phyloP scores from a whole-genome alignment of 1,140 invertebrate genomes.

The Tetramorium alpestre region DNA sequence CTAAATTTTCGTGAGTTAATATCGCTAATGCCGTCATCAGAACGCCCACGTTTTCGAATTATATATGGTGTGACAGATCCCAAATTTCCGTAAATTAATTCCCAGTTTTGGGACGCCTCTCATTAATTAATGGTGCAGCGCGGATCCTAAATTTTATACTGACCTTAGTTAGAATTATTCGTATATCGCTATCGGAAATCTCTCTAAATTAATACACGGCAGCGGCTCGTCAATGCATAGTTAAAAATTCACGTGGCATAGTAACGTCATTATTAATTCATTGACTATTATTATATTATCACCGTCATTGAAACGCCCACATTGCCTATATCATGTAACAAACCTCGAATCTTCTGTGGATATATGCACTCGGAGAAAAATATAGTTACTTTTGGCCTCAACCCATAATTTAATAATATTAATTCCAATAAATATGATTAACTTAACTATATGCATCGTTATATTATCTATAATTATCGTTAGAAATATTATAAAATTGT shows the following conservation, averaged over 20 bases:
- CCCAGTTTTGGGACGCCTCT: neutral
- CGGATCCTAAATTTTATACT: neutral
- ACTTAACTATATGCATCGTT: too few relatives aligned
- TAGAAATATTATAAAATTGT: too few relatives aligned
- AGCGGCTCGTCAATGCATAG: neutral
- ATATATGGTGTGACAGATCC: neutral
- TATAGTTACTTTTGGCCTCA: too few relatives aligned
- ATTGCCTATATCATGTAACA: neutral
- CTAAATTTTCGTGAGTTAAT: constrained; percentile 32
- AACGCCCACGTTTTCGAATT: neutral
- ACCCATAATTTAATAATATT: too few relatives aligned
- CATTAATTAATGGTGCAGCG: neutral
- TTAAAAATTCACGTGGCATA: neutral
- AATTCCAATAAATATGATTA: too few relatives aligned
- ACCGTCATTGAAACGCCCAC: constrained; percentile 3
- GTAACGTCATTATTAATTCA: neutral
- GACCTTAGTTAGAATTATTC: neutral
- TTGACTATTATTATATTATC: constrained; percentile 21
- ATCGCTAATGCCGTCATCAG: constrained; percentile 12
- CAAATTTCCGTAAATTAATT: constrained; percentile 29
- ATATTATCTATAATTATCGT: too few relatives aligned
- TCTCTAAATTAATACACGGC: neutral
- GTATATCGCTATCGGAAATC: neutral
- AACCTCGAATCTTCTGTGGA: neutral
- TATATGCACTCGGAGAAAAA: too few relatives aligned